Evolutionary conservation across 2,888 invertebrate genomes (phyloP), one percentile per base, ranked within the genome.

Genomic region (Apodemia hepburni): DNA sequence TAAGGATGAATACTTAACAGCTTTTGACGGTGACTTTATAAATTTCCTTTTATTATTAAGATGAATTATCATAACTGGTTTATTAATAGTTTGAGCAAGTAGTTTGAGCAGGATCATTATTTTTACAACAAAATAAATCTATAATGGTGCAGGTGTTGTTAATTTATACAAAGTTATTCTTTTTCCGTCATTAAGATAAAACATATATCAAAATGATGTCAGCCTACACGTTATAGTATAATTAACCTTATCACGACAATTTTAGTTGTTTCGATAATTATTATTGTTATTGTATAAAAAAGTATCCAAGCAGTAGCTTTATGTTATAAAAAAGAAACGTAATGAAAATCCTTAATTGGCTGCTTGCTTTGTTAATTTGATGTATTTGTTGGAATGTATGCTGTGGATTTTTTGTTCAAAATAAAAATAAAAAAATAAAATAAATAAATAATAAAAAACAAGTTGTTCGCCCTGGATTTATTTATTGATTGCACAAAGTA

Each of bases 161-260:
- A 80, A 84, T 81, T 79, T 80, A 84, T 80, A 74, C 76, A 78
- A 79, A 81, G 78, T 65, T 69, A 77, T 78, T 79, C 73, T 45
- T 22, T 51, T 51, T 51, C 51, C 51, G 51, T 22, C 51, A 51
- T 51, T 51, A 51, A 51, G 51, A 68, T 66, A 63, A 65, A 63
- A 67, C 65, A 63, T 66, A 61, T 63, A 64, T 63, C 61, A 61
- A 59, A 58, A 38, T 22, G 63, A 66, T 62, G 65, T 65, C 61
- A 63, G 66, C 65, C 66, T 70, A 42, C 12, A 42, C 62, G 61
- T 61, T 15, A 51, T 51, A 22, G 27, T 27, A 60, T 65, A 8
- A 63, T 67, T 67, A 63, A 59, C 66, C 65, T 69, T 65, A 62
- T 51, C 63, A 60, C 59, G 12, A 59, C 15, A 49, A 27, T 17